phyloP scores from a whole-genome alignment of 2,888 invertebrate genomes.

The Cryptus viduatorius region DNA sequence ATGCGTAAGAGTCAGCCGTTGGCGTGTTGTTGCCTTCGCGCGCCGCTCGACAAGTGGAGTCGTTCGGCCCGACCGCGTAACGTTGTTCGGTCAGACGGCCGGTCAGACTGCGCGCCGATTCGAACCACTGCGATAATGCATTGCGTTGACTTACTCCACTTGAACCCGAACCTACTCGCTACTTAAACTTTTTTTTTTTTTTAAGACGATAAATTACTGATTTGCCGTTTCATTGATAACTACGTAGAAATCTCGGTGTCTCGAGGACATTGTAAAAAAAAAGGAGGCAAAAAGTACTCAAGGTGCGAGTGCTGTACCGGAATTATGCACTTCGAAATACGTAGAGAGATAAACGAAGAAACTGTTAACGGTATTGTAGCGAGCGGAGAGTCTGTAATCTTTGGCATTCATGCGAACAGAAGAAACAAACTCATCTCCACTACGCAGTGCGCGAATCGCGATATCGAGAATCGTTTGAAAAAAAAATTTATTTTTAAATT shows the following conservation, averaged over 20 bases:
- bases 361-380: conserved; percentile 53
- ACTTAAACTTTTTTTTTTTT: not conserved
- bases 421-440: not conserved
- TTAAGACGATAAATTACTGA: conserved; percentile 32
- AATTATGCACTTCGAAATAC: conserved; percentile 49
- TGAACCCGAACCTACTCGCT: conserved; percentile 5
- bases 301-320: conserved; percentile 40
- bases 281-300: conserved; percentile 21
- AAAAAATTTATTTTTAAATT: no score
- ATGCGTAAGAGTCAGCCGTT: conserved; percentile 18
- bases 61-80: not conserved
- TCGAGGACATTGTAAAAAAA: conserved; percentile 49
- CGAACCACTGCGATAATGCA: conserved; percentile 49
- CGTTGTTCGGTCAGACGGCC: conserved; percentile 62
- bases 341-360: conserved; percentile 33
- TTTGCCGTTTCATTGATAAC: conserved; percentile 29
- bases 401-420: conserved; percentile 15
- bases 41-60: not conserved
- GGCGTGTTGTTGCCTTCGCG: not conserved
- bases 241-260: conserved; percentile 34
- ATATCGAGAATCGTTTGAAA: not conserved
- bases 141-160: conserved; percentile 65
- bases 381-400: not conserved
- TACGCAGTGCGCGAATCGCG: not conserved
- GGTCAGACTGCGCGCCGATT: conserved; percentile 69